Conservation (phyloP, 2,888 invertebrate genomes). For the Dascillus cervinus region DNA sequence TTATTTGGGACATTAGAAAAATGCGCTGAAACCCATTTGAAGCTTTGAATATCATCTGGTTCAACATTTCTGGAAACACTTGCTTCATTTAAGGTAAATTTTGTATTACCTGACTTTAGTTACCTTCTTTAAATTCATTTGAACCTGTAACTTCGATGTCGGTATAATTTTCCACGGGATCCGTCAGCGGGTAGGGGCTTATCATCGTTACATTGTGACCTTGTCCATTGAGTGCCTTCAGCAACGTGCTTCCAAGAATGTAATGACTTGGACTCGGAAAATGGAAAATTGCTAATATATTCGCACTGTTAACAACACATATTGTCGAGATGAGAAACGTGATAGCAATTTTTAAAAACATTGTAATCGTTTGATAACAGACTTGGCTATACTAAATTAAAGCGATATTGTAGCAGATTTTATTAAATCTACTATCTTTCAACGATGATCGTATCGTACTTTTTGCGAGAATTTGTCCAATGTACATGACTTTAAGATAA, state of each 20-base stretch:
- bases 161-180: slow-evolving; percentile 16
- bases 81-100: neutral
- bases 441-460: too few relatives aligned
- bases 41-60: neutral
- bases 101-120: slow-evolving; percentile 1
- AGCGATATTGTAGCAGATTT: too few relatives aligned
- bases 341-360: too few relatives aligned
- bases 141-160: slow-evolving; percentile 17
- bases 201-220: slow-evolving; percentile 49
- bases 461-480: too few relatives aligned
- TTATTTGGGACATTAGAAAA: too few relatives aligned
- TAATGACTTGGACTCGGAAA: slow-evolving; percentile 21
- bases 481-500: too few relatives aligned
- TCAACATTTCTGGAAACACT: neutral
- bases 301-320: slow-evolving; percentile 8
- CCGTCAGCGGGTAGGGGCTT: slow-evolving; percentile 20
- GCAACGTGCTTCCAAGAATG: slow-evolving; percentile 29
- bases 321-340: too few relatives aligned
- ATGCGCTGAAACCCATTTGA: too few relatives aligned
- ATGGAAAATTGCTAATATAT: slow-evolving; percentile 22
- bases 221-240: slow-evolving; percentile 45
- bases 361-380: too few relatives aligned
- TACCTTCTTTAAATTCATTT: slow-evolving; percentile 12
- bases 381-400: too few relatives aligned
- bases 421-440: too few relatives aligned